Evolutionary conservation across 2,888 invertebrate genomes (phyloP).

Genomic region (Synanthedon formicaeformis): DNA sequence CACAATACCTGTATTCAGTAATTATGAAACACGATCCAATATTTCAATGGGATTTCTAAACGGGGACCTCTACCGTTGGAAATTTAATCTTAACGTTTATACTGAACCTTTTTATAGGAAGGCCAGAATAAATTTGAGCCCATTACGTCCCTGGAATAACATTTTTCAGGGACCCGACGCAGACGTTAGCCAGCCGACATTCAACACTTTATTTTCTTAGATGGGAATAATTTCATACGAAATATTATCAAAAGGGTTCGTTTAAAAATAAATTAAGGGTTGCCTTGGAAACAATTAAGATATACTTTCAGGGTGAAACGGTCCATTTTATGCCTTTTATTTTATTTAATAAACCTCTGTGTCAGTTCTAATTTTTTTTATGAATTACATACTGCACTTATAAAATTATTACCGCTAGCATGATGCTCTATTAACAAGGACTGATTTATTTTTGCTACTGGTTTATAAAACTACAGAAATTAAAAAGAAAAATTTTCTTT

Average conservation of each 20-base stretch:
- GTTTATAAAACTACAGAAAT: too few relatives aligned
- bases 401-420: too few relatives aligned
- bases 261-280: not conserved
- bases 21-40: not conserved
- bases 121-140: conserved; percentile 3
- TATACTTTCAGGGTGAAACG: too few relatives aligned
- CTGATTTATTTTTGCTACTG: too few relatives aligned
- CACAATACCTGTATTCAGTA: not conserved
- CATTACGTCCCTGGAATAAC: conserved; percentile 5
- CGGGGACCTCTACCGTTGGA: not conserved
- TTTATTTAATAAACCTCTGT: too few relatives aligned
- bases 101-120: conserved; percentile 1
- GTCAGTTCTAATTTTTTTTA: too few relatives aligned
- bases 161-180: conserved; percentile 1
- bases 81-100: conserved; percentile 5
- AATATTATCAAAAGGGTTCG: not conserved
- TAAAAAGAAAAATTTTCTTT: too few relatives aligned
- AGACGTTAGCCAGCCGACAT: not conserved
- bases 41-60: not conserved
- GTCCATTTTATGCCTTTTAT: too few relatives aligned
- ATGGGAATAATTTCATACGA: not conserved
- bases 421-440: too few relatives aligned
- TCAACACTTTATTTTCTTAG: not conserved
- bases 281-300: too few relatives aligned
- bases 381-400: too few relatives aligned